Evolutionary conservation across 2,888 invertebrate species (phyloP).

Genomic region (Keiferia lycopersicella): DNA sequence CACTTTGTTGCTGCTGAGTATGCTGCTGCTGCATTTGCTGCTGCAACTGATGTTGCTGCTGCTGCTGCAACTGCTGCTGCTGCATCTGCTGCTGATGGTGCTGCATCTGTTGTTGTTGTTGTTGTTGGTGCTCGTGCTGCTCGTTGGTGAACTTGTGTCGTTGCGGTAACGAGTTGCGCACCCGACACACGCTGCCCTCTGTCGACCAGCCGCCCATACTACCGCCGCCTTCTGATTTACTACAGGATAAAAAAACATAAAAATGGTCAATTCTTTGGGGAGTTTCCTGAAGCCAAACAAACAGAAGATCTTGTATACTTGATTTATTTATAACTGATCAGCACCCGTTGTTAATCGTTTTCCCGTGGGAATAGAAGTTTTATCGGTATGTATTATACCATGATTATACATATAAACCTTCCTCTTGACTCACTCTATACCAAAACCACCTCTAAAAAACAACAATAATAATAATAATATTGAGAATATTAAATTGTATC

Average conservation of each 20-base stretch:
- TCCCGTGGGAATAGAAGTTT: too few relatives aligned
- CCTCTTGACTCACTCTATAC: too few relatives aligned
- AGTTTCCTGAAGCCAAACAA: too few relatives aligned
- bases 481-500: too few relatives aligned
- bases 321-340: too few relatives aligned
- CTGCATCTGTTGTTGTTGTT: conserved; percentile 48
- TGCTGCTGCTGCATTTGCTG: conserved; percentile 41
- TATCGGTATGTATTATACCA: too few relatives aligned
- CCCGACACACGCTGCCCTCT: conserved; percentile 72
- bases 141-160: conserved; percentile 75
- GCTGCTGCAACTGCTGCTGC: conserved; percentile 36
- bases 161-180: conserved; percentile 68
- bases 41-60: conserved; percentile 42
- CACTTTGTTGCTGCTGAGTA: conserved; percentile 35
- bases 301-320: too few relatives aligned
- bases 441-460: too few relatives aligned
- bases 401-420: too few relatives aligned
- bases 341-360: too few relatives aligned
- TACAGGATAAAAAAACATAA: conserved; percentile 32
- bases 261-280: too few relatives aligned
- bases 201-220: conserved; percentile 73
- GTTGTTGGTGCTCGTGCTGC: conserved; percentile 61
- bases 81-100: conserved; percentile 46
- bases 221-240: conserved; percentile 73
- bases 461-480: too few relatives aligned